phyloP scores from a whole-genome alignment of 2,113 vertebrate species.

The Ictalurus furcatus region DNA sequence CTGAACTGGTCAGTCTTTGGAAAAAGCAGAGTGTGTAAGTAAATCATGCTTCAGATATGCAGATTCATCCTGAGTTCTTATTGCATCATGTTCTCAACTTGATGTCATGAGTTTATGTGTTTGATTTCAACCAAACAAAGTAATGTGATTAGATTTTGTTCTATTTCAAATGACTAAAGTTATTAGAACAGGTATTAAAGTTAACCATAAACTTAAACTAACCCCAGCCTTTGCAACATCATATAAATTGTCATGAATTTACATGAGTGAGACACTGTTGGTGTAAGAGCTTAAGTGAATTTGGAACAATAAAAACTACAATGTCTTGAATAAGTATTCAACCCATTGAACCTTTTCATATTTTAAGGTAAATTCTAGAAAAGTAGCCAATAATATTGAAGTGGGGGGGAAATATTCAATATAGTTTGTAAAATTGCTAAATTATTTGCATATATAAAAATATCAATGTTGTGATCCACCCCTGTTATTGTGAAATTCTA shows the following conservation, averaged over 20 bases:
- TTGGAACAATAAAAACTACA: neutral
- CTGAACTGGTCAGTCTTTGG: conserved; percentile 88
- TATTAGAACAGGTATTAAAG: neutral
- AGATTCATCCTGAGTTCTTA: conserved; percentile 10
- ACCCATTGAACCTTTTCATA: neutral
- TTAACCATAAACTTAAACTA: neutral
- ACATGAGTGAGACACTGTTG: neutral
- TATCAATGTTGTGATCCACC: neutral
- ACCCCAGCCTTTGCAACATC: neutral
- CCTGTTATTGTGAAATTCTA: neutral
- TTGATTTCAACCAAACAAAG: neutral
- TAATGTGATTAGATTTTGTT: neutral
- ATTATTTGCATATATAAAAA: neutral
- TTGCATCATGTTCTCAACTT: neutral
- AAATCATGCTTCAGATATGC: neutral
- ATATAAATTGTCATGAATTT: neutral
- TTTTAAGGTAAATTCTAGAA: neutral
- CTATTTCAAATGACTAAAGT: neutral
- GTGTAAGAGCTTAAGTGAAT: neutral
- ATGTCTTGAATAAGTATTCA: neutral
- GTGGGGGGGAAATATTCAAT: neutral
- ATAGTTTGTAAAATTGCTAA: neutral
- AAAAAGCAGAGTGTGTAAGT: conserved; percentile 86
- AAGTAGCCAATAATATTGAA: neutral
- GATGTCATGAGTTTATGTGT: neutral